phyloP scores from a whole-genome alignment of 2,888 invertebrate species.

The Cecidostiba fungosa region DNA sequence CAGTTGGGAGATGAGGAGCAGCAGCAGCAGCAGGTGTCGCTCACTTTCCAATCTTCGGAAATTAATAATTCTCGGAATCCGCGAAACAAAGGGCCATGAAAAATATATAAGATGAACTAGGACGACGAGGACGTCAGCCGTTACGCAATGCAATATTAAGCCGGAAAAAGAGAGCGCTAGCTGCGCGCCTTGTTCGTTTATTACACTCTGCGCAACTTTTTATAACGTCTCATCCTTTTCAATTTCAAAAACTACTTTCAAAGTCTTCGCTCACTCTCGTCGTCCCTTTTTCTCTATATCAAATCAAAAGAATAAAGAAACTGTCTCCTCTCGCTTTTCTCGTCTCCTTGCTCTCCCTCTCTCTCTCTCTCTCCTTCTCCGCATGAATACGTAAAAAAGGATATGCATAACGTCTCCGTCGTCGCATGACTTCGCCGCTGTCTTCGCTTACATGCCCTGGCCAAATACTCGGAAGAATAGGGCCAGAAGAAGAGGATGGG shows the following conservation, averaged over 20 bases:
- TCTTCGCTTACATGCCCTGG: slow-evolving; percentile 24
- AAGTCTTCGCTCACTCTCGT: slow-evolving; percentile 11
- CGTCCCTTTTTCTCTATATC: slow-evolving; percentile 41
- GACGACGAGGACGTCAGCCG: neutral
- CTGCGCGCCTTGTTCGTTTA: slow-evolving; percentile 18
- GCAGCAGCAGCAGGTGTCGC: neutral
- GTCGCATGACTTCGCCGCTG: slow-evolving; percentile 42
- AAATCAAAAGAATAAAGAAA: slow-evolving; percentile 49
- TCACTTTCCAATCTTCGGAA: slow-evolving; percentile 13
- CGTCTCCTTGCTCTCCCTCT: neutral
- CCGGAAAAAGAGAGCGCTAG: neutral
- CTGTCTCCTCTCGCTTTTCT: slow-evolving; percentile 5
- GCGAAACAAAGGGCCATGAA: neutral
- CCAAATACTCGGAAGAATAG: slow-evolving; percentile 15
- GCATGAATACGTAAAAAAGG: slow-evolving; percentile 50
- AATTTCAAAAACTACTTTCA: slow-evolving; percentile 53
- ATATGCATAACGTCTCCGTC: slow-evolving; percentile 35
- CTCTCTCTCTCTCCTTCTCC: neutral
- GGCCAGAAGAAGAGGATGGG: neutral
- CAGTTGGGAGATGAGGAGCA: neutral
- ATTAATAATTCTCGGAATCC: slow-evolving; percentile 21
- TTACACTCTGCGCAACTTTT: slow-evolving; percentile 39
- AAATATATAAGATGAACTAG: neutral
- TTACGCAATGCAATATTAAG: slow-evolving; percentile 32
- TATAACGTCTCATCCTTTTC: slow-evolving; percentile 14